These are phyloP conservation scores for Boulengeromyrus knoepffleri DNA, from an alignment of 2,113 vertebrate genomes.

Conservation along the genomic window DNA sequence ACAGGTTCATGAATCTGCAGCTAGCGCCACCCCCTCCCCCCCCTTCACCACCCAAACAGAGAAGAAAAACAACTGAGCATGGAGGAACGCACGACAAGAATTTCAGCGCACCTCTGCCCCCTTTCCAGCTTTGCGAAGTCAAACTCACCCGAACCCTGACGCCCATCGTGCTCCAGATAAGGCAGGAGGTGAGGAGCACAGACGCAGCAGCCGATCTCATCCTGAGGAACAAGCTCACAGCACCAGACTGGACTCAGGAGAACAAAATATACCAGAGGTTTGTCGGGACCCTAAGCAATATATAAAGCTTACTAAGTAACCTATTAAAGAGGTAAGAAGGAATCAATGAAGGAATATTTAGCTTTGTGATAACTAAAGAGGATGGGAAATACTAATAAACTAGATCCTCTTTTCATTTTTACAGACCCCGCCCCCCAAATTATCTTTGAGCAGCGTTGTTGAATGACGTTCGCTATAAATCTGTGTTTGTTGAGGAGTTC, in stretches of 20 bases:
- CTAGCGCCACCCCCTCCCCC: not conserved
- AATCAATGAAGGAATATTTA: not conserved
- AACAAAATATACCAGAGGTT: not conserved
- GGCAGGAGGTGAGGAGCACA: constrained; percentile 34
- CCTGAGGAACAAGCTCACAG: constrained; percentile 1
- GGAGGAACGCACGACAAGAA: not conserved
- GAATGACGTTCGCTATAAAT: not conserved
- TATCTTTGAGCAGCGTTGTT: not conserved
- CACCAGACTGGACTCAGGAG: not conserved
- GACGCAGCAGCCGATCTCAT: constrained; percentile 40
- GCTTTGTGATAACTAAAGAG: constrained; percentile 23
- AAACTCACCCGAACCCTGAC: constrained; percentile 50
- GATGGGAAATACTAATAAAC: constrained; percentile 12
- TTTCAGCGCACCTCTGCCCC: not conserved
- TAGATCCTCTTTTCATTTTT: constrained; percentile 22
- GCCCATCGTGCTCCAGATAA: constrained; percentile 27
- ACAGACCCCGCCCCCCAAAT: not conserved
- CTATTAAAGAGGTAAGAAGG: constrained; percentile 19
- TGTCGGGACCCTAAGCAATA: not conserved
- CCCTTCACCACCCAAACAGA: not conserved
- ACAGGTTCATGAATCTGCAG: not conserved
- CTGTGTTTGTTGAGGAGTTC: not conserved
- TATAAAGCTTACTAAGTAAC: constrained; percentile 30
- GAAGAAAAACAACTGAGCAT: not conserved
- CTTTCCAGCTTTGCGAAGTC: not conserved